Percentiles rank a stretch among this genome's conserved stretches.
Conservation (phyloP, 1,140 invertebrate species). For the Microplitis mediator region DNA sequence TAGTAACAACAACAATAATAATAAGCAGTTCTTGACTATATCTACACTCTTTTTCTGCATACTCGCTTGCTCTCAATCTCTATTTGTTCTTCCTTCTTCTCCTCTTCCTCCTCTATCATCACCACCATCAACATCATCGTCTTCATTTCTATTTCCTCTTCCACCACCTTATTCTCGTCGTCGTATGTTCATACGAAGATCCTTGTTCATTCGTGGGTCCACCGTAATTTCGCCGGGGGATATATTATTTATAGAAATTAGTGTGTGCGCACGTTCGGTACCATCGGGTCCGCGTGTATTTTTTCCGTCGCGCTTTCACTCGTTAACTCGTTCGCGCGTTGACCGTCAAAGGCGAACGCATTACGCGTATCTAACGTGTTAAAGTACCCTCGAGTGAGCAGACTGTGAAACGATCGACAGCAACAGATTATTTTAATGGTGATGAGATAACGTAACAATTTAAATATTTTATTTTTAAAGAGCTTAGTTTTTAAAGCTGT, state of each 20-base stretch:
- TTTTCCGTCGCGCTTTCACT: slow-evolving; percentile 35
- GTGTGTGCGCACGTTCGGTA: slow-evolving; percentile 53
- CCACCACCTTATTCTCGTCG: slow-evolving; percentile 11
- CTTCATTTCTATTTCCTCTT: background rate
- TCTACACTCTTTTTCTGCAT: background rate
- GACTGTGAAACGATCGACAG: background rate
- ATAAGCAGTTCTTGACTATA: background rate
- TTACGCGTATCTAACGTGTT: slow-evolving; percentile 3
- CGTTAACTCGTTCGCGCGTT: background rate
- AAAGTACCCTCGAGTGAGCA: slow-evolving; percentile 11
- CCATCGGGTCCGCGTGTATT: slow-evolving; percentile 51
- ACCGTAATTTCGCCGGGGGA: slow-evolving; percentile 22
- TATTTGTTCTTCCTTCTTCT: slow-evolving; percentile 19
- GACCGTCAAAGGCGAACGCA: slow-evolving; percentile 8
- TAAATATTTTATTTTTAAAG: background rate
- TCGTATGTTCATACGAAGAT: background rate
- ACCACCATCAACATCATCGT: background rate
- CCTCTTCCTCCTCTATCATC: slow-evolving; percentile 18
- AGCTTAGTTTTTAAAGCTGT: background rate
- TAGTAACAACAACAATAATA: background rate
- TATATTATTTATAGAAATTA: slow-evolving; percentile 62
- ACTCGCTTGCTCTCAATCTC: background rate
- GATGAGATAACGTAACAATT: background rate
- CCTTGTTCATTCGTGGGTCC: slow-evolving; percentile 41
- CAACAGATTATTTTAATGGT: background rate